phyloP scores from a whole-genome alignment of 2,113 vertebrate genomes.

The Scolopax mira region DNA sequence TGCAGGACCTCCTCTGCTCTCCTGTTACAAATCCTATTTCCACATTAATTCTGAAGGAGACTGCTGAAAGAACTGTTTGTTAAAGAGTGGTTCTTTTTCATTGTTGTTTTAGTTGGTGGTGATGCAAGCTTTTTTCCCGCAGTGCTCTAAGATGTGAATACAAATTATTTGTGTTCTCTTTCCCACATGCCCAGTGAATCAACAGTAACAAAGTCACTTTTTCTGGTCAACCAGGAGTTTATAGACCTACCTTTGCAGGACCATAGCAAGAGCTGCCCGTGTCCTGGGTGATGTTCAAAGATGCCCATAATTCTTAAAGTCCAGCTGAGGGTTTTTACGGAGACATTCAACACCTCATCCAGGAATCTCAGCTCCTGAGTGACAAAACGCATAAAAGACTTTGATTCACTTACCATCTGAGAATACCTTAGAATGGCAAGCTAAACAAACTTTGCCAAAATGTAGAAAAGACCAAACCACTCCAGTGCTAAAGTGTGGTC shows the following conservation, averaged over 20 bases:
- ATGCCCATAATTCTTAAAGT: background rate
- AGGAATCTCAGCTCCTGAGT: background rate
- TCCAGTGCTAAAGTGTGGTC: background rate
- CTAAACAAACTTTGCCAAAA: background rate
- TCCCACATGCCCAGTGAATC: background rate
- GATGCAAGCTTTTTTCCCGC: background rate
- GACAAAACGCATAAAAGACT: background rate
- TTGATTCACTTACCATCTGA: background rate
- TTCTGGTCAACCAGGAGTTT: background rate
- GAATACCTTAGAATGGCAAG: background rate
- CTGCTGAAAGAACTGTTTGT: background rate
- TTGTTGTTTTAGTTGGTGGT: background rate
- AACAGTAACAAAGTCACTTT: background rate
- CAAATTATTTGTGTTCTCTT: slow-evolving; percentile 3
- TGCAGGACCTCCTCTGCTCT: background rate
- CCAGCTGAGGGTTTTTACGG: background rate
- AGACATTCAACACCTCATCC: background rate
- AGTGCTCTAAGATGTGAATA: background rate
- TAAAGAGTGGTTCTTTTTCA: background rate
- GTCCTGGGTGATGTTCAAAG: background rate
- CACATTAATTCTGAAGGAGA: background rate
- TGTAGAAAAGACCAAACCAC: background rate
- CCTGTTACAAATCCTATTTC: background rate
- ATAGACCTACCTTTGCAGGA: background rate
- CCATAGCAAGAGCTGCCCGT: background rate